Evolutionary conservation across 2,113 vertebrate species (phyloP).

Genomic region (Cathartes aura): DNA sequence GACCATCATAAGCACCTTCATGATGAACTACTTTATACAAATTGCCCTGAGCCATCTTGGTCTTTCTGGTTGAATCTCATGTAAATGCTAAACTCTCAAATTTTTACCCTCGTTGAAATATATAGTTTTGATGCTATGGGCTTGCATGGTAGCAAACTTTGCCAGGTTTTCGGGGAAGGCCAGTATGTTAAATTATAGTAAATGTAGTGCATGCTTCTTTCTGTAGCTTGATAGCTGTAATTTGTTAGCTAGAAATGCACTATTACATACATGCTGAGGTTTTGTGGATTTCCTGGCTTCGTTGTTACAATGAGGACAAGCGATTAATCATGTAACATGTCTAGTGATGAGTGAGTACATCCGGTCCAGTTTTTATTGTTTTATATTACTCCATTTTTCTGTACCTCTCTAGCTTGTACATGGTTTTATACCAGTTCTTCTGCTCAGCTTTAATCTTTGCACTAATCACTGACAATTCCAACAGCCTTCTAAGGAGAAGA

Average conservation of each 20-base stretch:
- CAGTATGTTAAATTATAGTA: slow-evolving; percentile 50
- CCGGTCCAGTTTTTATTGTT: slow-evolving; percentile 23
- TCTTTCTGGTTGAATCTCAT: not conserved
- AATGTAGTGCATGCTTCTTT: slow-evolving; percentile 34
- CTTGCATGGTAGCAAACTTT: not conserved
- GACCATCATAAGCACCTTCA: not conserved
- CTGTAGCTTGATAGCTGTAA: slow-evolving; percentile 62
- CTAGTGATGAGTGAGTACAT: slow-evolving; percentile 35
- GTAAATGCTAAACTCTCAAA: not conserved
- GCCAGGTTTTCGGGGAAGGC: slow-evolving; percentile 39
- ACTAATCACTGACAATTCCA: not conserved
- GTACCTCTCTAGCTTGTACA: not conserved
- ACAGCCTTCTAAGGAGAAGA: not conserved
- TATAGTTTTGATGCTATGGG: not conserved
- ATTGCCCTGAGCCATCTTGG: not conserved
- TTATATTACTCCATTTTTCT: not conserved
- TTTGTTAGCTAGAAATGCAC: slow-evolving; percentile 61
- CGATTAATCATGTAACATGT: slow-evolving; percentile 60
- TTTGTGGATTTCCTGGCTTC: slow-evolving; percentile 71
- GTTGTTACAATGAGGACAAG: slow-evolving; percentile 54
- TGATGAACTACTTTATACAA: rapidly evolving
- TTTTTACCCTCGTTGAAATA: not conserved
- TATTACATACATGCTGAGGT: slow-evolving; percentile 59
- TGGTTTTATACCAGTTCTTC: not conserved
- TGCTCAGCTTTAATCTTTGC: not conserved